Evolutionary conservation across 2,797 vertebrate genomes (phyloP).

Genomic region (Acridotheres tristis): DNA sequence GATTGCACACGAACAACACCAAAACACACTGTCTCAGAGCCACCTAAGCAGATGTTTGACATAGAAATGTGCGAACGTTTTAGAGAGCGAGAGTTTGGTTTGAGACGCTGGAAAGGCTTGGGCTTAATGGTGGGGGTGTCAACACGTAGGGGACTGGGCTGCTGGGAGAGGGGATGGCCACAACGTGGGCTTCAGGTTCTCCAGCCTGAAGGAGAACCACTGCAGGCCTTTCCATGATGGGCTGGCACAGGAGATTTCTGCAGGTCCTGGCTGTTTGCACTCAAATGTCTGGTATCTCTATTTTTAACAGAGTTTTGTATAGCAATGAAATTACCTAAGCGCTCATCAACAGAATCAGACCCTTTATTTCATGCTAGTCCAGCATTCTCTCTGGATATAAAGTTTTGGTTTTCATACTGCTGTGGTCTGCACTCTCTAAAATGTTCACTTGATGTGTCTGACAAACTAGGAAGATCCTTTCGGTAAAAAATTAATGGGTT

Average conservation of each 20-base stretch:
- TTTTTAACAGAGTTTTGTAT: not conserved
- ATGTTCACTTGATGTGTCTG: constrained; percentile 44
- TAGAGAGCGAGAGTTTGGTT: constrained; percentile 72
- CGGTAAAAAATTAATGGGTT: constrained; percentile 55
- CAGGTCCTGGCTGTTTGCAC: not conserved
- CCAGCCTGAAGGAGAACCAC: not conserved
- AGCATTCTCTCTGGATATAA: not conserved
- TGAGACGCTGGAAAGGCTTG: constrained; percentile 33
- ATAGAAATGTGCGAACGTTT: constrained; percentile 74
- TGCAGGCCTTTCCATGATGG: not conserved
- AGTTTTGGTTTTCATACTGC: constrained; percentile 49
- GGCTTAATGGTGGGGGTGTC: not conserved
- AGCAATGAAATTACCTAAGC: not conserved
- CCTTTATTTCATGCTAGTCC: constrained; percentile 20
- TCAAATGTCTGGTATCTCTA: not conserved
- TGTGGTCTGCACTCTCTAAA: constrained; percentile 48
- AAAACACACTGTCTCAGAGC: constrained; percentile 78
- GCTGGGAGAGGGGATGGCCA: not conserved
- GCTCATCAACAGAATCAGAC: not conserved
- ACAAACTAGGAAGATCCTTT: constrained; percentile 49
- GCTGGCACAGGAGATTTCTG: not conserved
- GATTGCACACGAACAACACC: constrained; percentile 81
- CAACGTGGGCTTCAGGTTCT: not conserved
- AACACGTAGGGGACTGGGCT: not conserved
- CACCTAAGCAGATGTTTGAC: constrained; percentile 76